Conservation (phyloP, 2,888 invertebrate species). For the Calephelis perditalis region DNA sequence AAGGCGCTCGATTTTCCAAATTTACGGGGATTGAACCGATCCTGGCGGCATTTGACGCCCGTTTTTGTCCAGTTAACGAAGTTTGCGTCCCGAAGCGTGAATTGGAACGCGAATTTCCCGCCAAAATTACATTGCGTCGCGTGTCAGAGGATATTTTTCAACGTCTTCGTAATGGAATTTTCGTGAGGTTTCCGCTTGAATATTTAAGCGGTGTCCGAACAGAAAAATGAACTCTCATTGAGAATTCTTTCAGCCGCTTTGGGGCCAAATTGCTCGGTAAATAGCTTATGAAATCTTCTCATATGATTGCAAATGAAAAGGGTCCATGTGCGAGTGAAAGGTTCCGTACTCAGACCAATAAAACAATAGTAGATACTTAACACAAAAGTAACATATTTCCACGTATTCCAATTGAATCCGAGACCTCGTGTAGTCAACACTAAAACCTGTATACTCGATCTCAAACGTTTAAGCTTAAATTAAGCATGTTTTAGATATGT, state of each 20-base stretch:
- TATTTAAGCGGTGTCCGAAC: background rate
- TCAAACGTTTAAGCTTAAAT: too few relatives aligned
- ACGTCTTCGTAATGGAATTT: constrained; percentile 13
- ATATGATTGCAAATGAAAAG: too few relatives aligned
- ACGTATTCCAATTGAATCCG: too few relatives aligned
- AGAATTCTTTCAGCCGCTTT: background rate
- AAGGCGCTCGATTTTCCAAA: constrained; percentile 2
- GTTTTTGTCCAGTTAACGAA: constrained; percentile 18
- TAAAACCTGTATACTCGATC: too few relatives aligned
- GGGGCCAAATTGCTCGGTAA: background rate
- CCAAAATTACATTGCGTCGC: constrained; percentile 14
- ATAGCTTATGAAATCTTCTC: background rate
- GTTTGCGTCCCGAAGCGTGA: constrained; percentile 10
- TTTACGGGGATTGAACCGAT: constrained; percentile 3
- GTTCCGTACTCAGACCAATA: too few relatives aligned
- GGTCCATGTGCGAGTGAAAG: too few relatives aligned
- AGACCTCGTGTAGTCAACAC: too few relatives aligned
- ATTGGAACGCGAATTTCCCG: constrained; percentile 10
- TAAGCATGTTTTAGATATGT: too few relatives aligned
- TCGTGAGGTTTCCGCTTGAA: background rate
- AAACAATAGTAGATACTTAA: too few relatives aligned
- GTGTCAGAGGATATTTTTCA: constrained; percentile 13
- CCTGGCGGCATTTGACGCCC: background rate
- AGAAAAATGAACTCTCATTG: background rate
- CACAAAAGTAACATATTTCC: too few relatives aligned